These are phyloP conservation scores for Ceratothoa steindachneri DNA, from an alignment of 2,888 invertebrate genomes.

Conservation along the genomic window DNA sequence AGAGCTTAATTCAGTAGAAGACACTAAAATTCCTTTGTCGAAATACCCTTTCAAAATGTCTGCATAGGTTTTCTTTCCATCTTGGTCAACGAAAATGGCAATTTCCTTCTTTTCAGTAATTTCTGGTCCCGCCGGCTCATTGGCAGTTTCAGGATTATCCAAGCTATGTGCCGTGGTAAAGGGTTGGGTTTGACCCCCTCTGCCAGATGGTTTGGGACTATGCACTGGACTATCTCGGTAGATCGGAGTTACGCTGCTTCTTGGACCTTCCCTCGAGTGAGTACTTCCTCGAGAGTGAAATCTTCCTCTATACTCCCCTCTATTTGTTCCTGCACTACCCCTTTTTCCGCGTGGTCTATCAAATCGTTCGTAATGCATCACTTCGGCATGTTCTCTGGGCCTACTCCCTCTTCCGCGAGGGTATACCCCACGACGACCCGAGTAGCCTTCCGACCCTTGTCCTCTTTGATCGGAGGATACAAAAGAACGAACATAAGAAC, in stretches of 20 bases:
- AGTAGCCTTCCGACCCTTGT: not conserved
- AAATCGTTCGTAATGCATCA: not conserved
- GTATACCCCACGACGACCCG: not conserved
- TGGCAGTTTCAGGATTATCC: not conserved
- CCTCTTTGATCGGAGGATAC: not conserved
- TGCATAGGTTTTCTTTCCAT: constrained; percentile 43
- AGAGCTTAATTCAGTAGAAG: not conserved
- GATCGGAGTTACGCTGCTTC: not conserved
- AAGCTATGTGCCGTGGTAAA: not conserved
- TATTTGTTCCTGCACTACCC: not conserved
- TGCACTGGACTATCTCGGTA: not conserved
- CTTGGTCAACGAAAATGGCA: not conserved
- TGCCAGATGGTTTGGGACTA: not conserved
- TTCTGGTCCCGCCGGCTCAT: not conserved
- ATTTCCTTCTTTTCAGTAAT: not conserved
- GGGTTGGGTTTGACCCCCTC: not conserved
- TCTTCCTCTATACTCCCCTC: not conserved
- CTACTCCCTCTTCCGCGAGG: not conserved
- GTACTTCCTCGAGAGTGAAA: not conserved
- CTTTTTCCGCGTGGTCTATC: not conserved
- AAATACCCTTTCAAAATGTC: constrained; percentile 41
- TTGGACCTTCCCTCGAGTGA: not conserved
- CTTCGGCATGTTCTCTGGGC: not conserved
- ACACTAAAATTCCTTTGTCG: not conserved
- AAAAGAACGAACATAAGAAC: not conserved